Percentiles rank a stretch among this genome's conserved stretches.
These are phyloP conservation scores for Plectropomus leopardus DNA, from an alignment of 2,113 vertebrate genomes.

Conservation along the genomic window DNA sequence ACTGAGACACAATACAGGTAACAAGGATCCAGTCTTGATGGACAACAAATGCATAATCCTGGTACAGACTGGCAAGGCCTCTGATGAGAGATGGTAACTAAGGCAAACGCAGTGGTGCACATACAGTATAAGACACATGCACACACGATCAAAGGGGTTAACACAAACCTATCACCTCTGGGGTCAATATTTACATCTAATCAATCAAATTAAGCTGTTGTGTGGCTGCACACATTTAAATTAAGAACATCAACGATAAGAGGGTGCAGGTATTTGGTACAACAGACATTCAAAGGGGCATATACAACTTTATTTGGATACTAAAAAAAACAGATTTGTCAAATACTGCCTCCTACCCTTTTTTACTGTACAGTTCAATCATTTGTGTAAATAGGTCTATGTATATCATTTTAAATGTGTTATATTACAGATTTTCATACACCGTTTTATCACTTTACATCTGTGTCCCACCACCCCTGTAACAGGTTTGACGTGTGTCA, in stretches of 20 bases:
- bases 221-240: conserved; percentile 17
- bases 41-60: conserved; percentile 36
- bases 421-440: conserved; percentile 58
- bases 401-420: conserved; percentile 23
- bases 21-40: conserved; percentile 20
- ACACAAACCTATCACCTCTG: conserved; percentile 6
- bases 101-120: conserved; percentile 69
- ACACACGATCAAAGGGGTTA: conserved; percentile 16
- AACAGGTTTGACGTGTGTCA: conserved; percentile 25
- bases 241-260: conserved; percentile 1
- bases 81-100: conserved; percentile 64
- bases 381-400: conserved; percentile 24
- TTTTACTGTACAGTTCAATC: conserved; percentile 45
- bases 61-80: conserved; percentile 71
- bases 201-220: conserved; percentile 13
- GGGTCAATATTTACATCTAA: conserved; percentile 29
- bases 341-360: conserved; percentile 3
- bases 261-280: conserved; percentile 46
- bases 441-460: conserved; percentile 25
- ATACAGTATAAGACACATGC: conserved; percentile 46
- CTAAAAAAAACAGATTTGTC: conserved; percentile 53
- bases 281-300: conserved; percentile 47
- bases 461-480: conserved; percentile 2
- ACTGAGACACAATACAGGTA: conserved; percentile 9
- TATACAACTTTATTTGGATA: conserved; percentile 34